Evolutionary conservation across 2,888 invertebrate species (phyloP), one percentile per base, ranked within the genome.

Genomic region (Acronicta leporina): DNA sequence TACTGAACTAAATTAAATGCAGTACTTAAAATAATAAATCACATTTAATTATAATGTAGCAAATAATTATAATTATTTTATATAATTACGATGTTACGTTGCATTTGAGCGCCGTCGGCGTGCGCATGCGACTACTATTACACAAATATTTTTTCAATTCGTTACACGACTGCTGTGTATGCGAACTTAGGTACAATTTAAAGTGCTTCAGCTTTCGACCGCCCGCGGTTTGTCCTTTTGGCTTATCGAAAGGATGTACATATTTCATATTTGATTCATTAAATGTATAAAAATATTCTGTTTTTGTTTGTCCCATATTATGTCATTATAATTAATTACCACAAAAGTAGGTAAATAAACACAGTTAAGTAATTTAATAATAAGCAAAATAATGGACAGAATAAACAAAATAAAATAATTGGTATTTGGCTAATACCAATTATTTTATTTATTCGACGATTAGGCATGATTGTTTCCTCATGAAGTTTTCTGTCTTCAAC

Each of bases 171-270:
- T 27, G 11, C 48, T 49, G 27, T 0, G 20, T 59, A 44, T 49
- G 10, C 11, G 60, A 20, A 73, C 48, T 45, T 43, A 0, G n/a
- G 42, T 0, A 42, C 6, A 54, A 42, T 45, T 51, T 47, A 8
- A 0, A 16, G 1, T 8, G 7, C 5, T 8, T 20, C 44, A 16
- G 11, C 20, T 20, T 16, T 42, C 20, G n/a, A n/a, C 33, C 33
- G 6, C n/a, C n/a, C 11, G 25, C 7, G 44, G 20, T 5, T 44
- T 20, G 20, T 16, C 14, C 13, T 43, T 11, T 20, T 44, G 38
- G 38, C n/a, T 13, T 38, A 38, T 38, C n/a, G 38, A 5, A 38
- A 38, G n/a, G 38, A 38, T n/a, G 38, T 20, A 20, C 20, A 5
- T 11, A 33, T 33, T 11, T 2, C n/a, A 1, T 38, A 38, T 33